Percentiles rank a stretch among this genome's conserved stretches.
Conservation (phyloP, 1,140 invertebrate genomes). For the Apolygus lucorum region DNA sequence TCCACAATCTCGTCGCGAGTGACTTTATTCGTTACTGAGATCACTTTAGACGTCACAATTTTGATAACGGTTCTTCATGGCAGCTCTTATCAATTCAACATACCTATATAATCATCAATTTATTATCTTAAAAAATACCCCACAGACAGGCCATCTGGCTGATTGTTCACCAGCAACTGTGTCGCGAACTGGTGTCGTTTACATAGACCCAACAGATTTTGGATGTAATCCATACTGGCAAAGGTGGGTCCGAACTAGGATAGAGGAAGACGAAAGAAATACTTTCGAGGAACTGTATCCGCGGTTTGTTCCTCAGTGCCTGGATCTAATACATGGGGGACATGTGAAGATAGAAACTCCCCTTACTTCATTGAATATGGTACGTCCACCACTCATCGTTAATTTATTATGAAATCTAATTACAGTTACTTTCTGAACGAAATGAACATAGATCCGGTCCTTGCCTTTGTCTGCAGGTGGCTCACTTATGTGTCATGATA, state of each 20-base stretch:
- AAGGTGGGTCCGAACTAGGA: conserved; percentile 50
- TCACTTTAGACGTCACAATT: no score
- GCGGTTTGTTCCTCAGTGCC: conserved; percentile 58
- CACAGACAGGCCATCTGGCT: conserved; percentile 48
- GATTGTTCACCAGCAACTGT: conserved; percentile 87
- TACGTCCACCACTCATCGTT: conserved; percentile 37
- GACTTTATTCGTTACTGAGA: no score
- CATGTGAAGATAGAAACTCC: conserved; percentile 72
- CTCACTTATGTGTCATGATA: conserved; percentile 72
- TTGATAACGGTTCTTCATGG: no score
- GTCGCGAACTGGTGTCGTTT: conserved; percentile 86
- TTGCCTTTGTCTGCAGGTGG: conserved; percentile 50
- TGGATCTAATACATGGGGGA: conserved; percentile 69
- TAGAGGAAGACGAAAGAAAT: conserved; percentile 40
- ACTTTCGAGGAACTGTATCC: conserved; percentile 53
- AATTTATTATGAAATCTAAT: no score
- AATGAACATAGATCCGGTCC: no score
- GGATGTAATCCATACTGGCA: conserved; percentile 78
- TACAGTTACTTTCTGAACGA: no score
- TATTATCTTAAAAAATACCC: background rate
- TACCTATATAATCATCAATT: no score
- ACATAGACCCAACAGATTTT: conserved; percentile 82
- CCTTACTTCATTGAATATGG: conserved; percentile 77
- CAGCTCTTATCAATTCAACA: no score
- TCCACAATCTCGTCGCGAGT: no score